Conservation (phyloP, 2,797 vertebrate species). For the Anguilla pacifica region DNA sequence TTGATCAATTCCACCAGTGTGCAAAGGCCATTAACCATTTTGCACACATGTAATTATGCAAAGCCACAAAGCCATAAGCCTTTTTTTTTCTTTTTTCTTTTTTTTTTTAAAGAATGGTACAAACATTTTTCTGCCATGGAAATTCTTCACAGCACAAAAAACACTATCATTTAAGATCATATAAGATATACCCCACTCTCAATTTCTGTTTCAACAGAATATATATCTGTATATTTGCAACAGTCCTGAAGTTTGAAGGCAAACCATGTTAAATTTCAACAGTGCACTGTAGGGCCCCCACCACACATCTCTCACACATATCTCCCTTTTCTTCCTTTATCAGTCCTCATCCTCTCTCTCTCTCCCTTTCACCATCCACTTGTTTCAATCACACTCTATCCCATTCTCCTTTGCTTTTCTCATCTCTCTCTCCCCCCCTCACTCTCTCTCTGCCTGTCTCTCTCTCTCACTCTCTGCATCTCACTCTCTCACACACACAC, state of each 20-base stretch:
- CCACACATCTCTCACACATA: not conserved
- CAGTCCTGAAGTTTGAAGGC: constrained; percentile 12
- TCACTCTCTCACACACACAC: not conserved
- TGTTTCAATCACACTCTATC: not conserved
- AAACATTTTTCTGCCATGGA: constrained; percentile 10
- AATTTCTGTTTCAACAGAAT: constrained; percentile 4
- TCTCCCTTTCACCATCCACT: not conserved
- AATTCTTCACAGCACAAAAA: not conserved
- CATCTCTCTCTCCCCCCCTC: not conserved
- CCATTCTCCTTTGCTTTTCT: not conserved
- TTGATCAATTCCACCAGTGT: not conserved
- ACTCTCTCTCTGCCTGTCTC: not conserved
- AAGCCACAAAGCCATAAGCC: not conserved
- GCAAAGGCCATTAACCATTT: constrained; percentile 4
- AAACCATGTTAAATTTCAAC: not conserved
- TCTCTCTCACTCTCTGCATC: not conserved
- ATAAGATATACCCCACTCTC: not conserved
- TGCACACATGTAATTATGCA: not conserved
- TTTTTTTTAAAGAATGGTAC: constrained; percentile 26
- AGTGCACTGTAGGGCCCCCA: not conserved
- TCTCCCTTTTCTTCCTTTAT: not conserved
- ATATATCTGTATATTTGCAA: not conserved
- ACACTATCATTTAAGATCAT: not conserved
- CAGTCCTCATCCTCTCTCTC: not conserved
- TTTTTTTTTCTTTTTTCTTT: constrained; percentile 27